Base-by-base conservation (phyloP, 2,113 vertebrate genomes). In the Diglossa brunneiventris region DNA sequence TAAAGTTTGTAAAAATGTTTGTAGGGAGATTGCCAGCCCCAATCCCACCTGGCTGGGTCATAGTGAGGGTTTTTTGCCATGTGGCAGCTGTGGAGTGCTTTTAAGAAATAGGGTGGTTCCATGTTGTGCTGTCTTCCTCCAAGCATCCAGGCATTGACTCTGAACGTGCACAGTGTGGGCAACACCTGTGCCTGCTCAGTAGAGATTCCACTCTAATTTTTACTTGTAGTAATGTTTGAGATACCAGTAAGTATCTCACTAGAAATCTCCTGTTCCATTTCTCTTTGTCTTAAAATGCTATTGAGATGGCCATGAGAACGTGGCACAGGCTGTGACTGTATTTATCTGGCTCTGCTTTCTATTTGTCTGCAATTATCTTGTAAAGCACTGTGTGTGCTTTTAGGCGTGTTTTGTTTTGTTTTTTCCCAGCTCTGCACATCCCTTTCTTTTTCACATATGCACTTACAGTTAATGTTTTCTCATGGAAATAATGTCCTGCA, bases 291-390 rank as follows among this genome's bases (percentile, higher is more conserved):
- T 83, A 35, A 72, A 78, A 74, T 33, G 37, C 17, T 91, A 4
- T 58, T 67, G 27, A 73, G 39, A 22, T 46, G 26, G 15, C 21
- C 50, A 46, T 63, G 50, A 67, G 75, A 78, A 92, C 0, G 0
- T 52, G 87, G 56, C 0, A 1, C 8, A 24, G 41, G n/a, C 68
- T 83, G 63, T 83, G 63, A 2, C 68, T 61, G 63, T 46, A 42
- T 89, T 86, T 90, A 74, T 87, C 69, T 83, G 68, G 21, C 63
- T 86, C 67, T 74, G 87, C 37, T 91, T 95, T 95, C 30, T 83
- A 7, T 93, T 94, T 93, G 59, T 80, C 87, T 86, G 67, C 75
- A 90, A 83, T 87, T 80, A 92, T 61, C 75, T 90, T 78, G 46
- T 94, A 86, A 88, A 93, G 88, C 28, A 28, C 15, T 59, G 20